phyloP scores from a whole-genome alignment of 2,888 invertebrate genomes.

The Acanthosepion esculentum region DNA sequence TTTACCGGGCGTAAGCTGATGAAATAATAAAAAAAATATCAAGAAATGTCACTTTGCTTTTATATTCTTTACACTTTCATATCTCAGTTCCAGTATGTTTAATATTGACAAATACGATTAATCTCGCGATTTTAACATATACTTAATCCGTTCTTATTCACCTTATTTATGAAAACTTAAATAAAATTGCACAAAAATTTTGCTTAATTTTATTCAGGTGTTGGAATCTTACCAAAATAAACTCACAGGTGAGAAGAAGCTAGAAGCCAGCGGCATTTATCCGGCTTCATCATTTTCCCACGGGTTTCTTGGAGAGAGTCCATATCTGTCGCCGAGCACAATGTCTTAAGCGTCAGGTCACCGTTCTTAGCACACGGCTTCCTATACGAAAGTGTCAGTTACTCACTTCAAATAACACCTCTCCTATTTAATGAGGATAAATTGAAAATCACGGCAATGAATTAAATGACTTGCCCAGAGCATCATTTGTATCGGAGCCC shows the following conservation, averaged over 20 bases:
- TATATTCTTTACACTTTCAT: too few species aligned
- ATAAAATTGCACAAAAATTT: not conserved
- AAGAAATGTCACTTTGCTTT: too few species aligned
- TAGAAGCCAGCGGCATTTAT: not conserved
- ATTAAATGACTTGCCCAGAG: not conserved
- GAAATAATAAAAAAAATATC: too few species aligned
- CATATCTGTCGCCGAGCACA: not conserved
- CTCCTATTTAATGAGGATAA: not conserved
- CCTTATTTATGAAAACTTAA: not conserved
- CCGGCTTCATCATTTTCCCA: not conserved
- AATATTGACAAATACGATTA: too few species aligned
- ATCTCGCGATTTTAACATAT: too few species aligned
- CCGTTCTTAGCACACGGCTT: not conserved
- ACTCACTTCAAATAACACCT: not conserved
- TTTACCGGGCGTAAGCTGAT: too few species aligned
- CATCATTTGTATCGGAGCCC: not conserved
- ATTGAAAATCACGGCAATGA: not conserved
- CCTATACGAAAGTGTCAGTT: not conserved
- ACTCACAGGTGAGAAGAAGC: not conserved
- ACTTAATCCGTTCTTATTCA: not conserved
- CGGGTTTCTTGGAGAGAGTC: not conserved
- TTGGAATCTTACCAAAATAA: not conserved
- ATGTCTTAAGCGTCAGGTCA: not conserved
- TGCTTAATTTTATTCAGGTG: not conserved
- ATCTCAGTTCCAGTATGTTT: too few species aligned